Evolutionary conservation across 2,797 vertebrate genomes (phyloP), one percentile per base, ranked within the genome.

Genomic region (Telmatherina bonti): DNA sequence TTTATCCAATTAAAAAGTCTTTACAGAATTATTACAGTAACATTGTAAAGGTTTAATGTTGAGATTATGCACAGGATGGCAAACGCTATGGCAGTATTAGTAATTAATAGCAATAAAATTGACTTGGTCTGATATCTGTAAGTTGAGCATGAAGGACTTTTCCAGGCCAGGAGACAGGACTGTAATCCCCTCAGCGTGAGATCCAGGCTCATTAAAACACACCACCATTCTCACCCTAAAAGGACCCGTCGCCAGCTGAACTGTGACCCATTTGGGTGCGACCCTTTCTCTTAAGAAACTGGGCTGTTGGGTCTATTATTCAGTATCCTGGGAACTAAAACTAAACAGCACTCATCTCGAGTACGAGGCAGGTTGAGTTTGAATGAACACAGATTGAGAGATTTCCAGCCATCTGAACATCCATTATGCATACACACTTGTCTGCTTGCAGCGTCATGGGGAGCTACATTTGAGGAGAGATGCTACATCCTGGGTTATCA

Each of bases 241-340:
- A 72, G 72, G 72, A 79, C 43, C 74, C 70, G 35, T 57, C 78
- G 63, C 70, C 78, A 26, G 77, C 80, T 88, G 84, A 89, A 90
- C 87, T 84, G 88, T 88, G 86, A 91, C 90, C 91, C 76, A 89
- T 85, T 91, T 76, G 84, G 85, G 86, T 76, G 87, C 80, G 85
- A 85, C 88, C 83, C 67, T 71, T 86, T 67, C n/a, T 77, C 62
- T 86, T 86, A 79, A 88, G 82, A 81, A 77, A 85, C 74, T 33
- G 74, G 67, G 60, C 77, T 66, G 59, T 47, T 10, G 59, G 38
- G 72, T 81, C 84, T 72, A 74, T 89, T 90, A 86, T 91, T 85
- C 85, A 49, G 35, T 72, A 62, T 87, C 79, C 88, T 91, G 91
- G 89, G 90, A 90, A 91, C 84, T 79, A 72, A 87, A 85, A 52